Conservation (phyloP, 1,140 invertebrate genomes). For the Anastrepha ludens region DNA sequence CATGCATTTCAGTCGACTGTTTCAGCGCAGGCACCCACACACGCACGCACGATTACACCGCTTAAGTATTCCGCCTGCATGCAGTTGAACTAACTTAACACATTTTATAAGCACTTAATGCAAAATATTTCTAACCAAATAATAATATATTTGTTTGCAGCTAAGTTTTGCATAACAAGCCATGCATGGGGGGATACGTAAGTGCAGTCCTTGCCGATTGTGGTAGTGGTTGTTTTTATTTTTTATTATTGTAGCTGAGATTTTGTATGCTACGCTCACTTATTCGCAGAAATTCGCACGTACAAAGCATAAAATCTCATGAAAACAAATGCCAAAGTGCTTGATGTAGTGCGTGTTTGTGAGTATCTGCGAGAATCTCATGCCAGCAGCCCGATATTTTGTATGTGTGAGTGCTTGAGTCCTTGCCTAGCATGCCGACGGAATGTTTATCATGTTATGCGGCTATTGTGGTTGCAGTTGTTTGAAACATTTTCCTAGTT, state of each 20-base stretch:
- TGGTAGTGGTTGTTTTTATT: background rate
- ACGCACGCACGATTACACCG: constrained; percentile 37
- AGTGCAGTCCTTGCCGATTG: background rate
- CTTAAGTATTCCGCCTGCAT: constrained; percentile 39
- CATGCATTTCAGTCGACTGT: background rate
- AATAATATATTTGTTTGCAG: constrained; percentile 41
- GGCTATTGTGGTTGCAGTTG: constrained; percentile 21
- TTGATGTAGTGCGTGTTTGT: constrained; percentile 49
- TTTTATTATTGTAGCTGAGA: constrained; percentile 34
- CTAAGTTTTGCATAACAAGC: constrained; percentile 45
- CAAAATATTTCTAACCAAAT: constrained; percentile 51
- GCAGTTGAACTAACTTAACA: constrained; percentile 51
- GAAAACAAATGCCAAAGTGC: constrained; percentile 51
- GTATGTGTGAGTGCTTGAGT: background rate
- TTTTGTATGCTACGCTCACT: constrained; percentile 34
- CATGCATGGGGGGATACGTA: background rate
- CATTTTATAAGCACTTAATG: constrained; percentile 52
- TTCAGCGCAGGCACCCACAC: background rate
- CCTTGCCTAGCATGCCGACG: constrained; percentile 14
- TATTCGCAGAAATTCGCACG: constrained; percentile 42
- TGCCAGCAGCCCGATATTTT: background rate
- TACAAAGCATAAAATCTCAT: constrained; percentile 47
- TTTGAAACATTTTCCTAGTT: constrained; percentile 24
- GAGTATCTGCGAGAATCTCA: background rate
- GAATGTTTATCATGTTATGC: background rate